A percentile compares a stretch with the other conserved stretches of the same genome.
Conservation (phyloP, 2,113 vertebrate species). For the Panurus biarmicus region DNA sequence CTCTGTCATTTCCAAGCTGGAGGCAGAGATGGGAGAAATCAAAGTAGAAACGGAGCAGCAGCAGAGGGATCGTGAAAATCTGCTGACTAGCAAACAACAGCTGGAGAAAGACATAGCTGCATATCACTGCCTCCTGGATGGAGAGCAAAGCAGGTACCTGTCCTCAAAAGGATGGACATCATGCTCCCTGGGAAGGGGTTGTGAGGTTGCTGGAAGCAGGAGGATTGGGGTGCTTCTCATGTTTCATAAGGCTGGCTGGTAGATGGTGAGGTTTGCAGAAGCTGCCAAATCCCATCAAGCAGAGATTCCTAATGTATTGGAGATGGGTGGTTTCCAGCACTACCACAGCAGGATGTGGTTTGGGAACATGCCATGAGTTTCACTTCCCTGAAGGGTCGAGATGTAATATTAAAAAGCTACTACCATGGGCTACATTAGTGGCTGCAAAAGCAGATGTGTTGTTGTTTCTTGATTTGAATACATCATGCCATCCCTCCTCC, state of each 20-base stretch:
- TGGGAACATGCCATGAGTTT: background rate
- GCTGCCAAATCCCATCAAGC: background rate
- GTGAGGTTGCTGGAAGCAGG: background rate
- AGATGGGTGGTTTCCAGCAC: background rate
- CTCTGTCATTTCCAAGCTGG: slow-evolving; percentile 83
- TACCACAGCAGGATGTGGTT: fast-evolving
- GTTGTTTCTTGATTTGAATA: background rate
- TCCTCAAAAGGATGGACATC: background rate
- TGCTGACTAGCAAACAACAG: slow-evolving; percentile 77
- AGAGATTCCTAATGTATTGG: background rate
- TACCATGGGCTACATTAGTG: background rate
- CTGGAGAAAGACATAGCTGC: slow-evolving; percentile 83
- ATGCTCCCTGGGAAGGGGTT: background rate
- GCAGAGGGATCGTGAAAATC: slow-evolving; percentile 75
- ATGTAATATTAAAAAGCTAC: background rate
- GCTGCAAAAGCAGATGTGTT: background rate
- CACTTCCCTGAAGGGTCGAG: background rate
- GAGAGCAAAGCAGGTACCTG: slow-evolving; percentile 79
- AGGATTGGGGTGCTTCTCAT: background rate
- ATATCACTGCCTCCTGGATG: slow-evolving; percentile 87
- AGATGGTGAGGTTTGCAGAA: background rate
- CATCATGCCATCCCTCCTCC: background rate
- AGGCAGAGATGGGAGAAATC: slow-evolving; percentile 85
- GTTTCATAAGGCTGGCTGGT: background rate
- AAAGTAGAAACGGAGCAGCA: slow-evolving; percentile 82